Conservation (phyloP, 1,140 invertebrate genomes). For the Andrena cerasifolii region DNA sequence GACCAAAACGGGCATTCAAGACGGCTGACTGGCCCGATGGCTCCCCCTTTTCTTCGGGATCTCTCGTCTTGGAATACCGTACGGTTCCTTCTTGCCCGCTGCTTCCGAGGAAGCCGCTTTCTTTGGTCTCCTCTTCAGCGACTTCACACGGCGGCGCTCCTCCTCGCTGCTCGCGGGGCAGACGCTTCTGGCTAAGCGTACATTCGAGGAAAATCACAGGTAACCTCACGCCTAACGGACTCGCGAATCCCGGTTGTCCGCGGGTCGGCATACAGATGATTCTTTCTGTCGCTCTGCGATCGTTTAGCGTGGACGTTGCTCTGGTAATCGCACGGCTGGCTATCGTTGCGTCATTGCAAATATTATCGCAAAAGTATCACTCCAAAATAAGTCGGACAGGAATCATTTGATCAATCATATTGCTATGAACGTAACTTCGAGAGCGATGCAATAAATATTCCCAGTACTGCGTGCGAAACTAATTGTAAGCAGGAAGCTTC, state of each 20-base stretch:
- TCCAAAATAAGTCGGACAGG: no score
- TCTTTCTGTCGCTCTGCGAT: neutral
- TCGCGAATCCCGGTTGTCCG: neutral
- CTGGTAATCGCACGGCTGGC: no score
- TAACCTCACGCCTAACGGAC: conserved; percentile 49
- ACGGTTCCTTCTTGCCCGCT: conserved; percentile 63
- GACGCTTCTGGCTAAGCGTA: conserved; percentile 48
- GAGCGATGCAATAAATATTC: no score
- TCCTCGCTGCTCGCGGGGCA: conserved; percentile 2
- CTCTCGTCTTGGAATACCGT: conserved; percentile 65
- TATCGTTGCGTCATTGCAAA: no score
- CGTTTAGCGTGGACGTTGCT: no score
- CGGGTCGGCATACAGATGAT: neutral
- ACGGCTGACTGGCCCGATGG: conserved; percentile 56
- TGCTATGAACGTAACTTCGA: no score
- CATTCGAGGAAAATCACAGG: conserved; percentile 56
- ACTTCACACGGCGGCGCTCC: conserved; percentile 43
- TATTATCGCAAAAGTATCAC: no score
- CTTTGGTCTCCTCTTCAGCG: conserved; percentile 57
- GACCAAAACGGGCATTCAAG: conserved; percentile 66
- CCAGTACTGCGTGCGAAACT: no score
- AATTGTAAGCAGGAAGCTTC: no score
- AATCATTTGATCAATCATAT: no score
- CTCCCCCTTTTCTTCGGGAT: conserved; percentile 66
- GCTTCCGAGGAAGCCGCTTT: conserved; percentile 67